Base-by-base conservation (phyloP, 2,113 vertebrate species). In the Peucedramus taeniatus region DNA sequence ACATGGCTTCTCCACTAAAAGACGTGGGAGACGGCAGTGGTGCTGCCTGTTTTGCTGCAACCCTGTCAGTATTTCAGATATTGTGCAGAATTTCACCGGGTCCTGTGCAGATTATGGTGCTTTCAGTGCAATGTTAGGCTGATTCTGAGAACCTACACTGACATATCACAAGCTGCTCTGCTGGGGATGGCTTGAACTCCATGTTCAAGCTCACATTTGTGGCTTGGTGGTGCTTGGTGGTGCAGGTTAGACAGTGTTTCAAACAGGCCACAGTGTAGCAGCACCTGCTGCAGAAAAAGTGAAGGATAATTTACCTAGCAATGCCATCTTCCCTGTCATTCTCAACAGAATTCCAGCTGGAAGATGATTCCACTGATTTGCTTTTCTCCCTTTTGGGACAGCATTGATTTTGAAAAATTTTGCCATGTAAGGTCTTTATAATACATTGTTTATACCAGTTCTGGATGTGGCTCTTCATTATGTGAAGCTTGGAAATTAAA, bases 1-100 rank as follows among this genome's bases (percentile, higher is more conserved):
- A 95, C 86, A 4, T 78, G 86, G 80, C 60, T 90, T 95, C 87
- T 91, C 79, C 79, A 74, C 86, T 75, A n/a, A 93, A 95, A 92
- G 75, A 72, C 3, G 68, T 92, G 72, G 93, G 90, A 94, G 86
- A 56, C 6, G 0, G 39, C 93, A 77, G 90, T 21, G 76, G 68
- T 42, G 47, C 60, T 94, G 92, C 56, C 60, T 93, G 56, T 44
- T 93, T 64, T 80, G 40, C 84, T 80, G 90, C 82, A 93, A 13
- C 66, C 31, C 65, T 76, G 53, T 57, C 21, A 24, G 75, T 57
- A 66, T 85, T 66, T 78, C 82, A 63, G 76, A 60, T 93, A 83
- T 15, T 2, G 4, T 77, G 68, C 7, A 13, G 39, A 88, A 75
- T 88, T 90, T 74, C 57, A 47, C 42, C 10, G 2, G 42, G 79